These are phyloP conservation scores for Pelvicachromis taeniatus DNA, from an alignment of 2,113 vertebrate species.

Conservation along the genomic window DNA sequence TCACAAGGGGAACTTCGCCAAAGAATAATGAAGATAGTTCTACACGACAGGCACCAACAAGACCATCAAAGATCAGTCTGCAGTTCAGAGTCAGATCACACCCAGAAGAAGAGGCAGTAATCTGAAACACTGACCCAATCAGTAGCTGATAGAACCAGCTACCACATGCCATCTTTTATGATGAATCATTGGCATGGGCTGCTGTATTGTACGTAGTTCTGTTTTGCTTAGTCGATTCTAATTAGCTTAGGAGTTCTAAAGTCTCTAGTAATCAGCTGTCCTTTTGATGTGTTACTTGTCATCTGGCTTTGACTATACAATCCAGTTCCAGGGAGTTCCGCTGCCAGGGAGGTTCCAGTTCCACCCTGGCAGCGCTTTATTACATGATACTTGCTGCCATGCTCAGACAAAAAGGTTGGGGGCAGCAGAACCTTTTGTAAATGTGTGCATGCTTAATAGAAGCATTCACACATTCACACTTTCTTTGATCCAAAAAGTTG, in stretches of 20 bases:
- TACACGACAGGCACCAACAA: neutral
- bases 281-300: constrained; percentile 57
- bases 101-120: constrained; percentile 18
- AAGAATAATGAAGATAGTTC: constrained; percentile 66
- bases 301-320: constrained; percentile 54
- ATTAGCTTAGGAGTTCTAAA: constrained; percentile 45
- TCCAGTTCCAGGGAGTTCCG: constrained; percentile 36
- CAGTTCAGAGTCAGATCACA: neutral
- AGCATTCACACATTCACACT: too few species aligned
- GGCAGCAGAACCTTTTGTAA: constrained; percentile 65
- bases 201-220: neutral
- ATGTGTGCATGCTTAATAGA: too few species aligned
- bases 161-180: neutral
- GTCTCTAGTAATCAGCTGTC: constrained; percentile 58
- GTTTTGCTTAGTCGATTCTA: constrained; percentile 48
- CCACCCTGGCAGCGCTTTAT: neutral
- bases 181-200: neutral
- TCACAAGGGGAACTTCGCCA: constrained; percentile 72
- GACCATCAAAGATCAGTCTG: constrained; percentile 32
- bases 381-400: constrained; percentile 46
- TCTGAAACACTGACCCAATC: neutral
- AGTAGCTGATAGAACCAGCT: neutral
- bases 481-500: too few species aligned
- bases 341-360: too few species aligned
- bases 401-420: constrained; percentile 53